phyloP scores from a whole-genome alignment of 2,888 invertebrate species.

The Sympetrum striolatum region DNA sequence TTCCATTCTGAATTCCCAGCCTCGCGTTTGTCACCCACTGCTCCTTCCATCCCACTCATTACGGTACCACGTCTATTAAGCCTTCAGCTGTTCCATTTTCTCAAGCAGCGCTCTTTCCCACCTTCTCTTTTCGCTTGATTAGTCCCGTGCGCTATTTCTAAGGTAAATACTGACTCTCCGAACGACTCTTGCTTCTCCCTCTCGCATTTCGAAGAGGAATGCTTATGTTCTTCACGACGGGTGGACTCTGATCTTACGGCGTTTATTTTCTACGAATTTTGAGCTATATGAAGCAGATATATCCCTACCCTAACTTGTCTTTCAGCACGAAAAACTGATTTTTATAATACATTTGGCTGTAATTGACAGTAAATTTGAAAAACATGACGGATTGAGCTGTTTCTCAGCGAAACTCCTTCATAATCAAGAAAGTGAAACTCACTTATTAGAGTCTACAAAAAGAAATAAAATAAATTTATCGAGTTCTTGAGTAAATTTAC shows the following conservation, averaged over 20 bases:
- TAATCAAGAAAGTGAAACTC: too few relatives aligned
- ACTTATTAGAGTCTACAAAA: too few relatives aligned
- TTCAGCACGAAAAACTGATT: too few relatives aligned
- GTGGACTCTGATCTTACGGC: background rate
- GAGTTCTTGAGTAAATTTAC: too few relatives aligned
- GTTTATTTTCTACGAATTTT: too few relatives aligned
- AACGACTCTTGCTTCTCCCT: background rate
- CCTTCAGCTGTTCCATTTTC: background rate
- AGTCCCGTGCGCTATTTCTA: background rate
- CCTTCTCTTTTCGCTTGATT: background rate
- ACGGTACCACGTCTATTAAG: background rate
- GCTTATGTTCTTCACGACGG: background rate
- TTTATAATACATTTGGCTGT: too few relatives aligned
- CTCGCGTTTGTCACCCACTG: background rate
- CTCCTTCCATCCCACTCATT: background rate
- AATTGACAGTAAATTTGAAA: too few relatives aligned
- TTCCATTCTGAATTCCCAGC: background rate
- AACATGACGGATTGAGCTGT: too few relatives aligned
- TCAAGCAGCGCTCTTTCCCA: background rate
- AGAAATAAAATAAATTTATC: too few relatives aligned
- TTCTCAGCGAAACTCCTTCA: too few relatives aligned
- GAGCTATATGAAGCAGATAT: too few relatives aligned
- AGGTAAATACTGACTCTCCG: background rate
- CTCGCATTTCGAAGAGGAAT: background rate
- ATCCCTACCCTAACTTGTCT: too few relatives aligned